Conservation (phyloP, 2,888 invertebrate genomes). For the Morpho helenor region DNA sequence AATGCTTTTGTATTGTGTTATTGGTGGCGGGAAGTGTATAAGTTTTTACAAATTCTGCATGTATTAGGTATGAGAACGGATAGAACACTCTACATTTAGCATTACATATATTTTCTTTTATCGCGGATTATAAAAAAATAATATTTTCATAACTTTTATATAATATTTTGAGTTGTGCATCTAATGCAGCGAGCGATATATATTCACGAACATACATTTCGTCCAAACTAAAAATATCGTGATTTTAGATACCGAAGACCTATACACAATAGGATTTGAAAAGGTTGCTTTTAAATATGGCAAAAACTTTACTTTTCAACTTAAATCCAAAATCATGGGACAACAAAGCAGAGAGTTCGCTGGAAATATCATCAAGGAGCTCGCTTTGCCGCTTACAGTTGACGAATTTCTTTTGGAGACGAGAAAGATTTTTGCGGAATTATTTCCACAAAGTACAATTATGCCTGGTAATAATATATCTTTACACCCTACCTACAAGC, state of each 20-base stretch:
- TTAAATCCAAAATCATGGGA: constrained; percentile 88
- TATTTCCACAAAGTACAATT: constrained; percentile 81
- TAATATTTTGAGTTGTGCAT: too few relatives aligned
- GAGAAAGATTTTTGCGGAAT: constrained; percentile 68
- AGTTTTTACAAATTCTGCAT: too few relatives aligned
- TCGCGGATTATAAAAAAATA: too few relatives aligned
- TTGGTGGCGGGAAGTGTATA: too few relatives aligned
- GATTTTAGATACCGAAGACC: constrained; percentile 87
- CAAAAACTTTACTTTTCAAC: constrained; percentile 87
- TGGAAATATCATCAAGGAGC: constrained; percentile 75
- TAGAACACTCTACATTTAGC: too few relatives aligned
- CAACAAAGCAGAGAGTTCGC: constrained; percentile 81
- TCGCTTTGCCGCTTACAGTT: constrained; percentile 82
- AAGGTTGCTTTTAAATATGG: constrained; percentile 83
- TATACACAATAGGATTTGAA: constrained; percentile 87
- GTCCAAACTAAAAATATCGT: not conserved
- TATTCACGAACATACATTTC: too few relatives aligned
- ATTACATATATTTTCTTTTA: too few relatives aligned
- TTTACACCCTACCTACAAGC: too few relatives aligned
- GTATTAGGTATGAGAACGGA: too few relatives aligned
- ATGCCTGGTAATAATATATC: constrained; percentile 83
- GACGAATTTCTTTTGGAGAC: constrained; percentile 83
- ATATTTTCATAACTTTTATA: too few relatives aligned
- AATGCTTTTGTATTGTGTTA: too few relatives aligned
- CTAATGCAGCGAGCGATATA: too few relatives aligned